Conservation (phyloP, 2,113 vertebrate genomes). For the Clarias batrachus region DNA sequence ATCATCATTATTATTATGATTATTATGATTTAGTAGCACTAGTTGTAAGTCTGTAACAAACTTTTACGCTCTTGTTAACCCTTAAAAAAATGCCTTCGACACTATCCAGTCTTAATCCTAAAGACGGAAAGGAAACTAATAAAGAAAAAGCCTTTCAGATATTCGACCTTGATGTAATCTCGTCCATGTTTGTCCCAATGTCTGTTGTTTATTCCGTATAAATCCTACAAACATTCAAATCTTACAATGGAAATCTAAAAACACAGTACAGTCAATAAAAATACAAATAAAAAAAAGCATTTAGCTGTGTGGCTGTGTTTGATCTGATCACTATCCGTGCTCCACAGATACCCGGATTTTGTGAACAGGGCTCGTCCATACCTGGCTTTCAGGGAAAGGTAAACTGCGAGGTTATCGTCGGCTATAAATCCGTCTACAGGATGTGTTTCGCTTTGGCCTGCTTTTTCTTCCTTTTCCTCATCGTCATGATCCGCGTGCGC, state of each 20-base stretch:
- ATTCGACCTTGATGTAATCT: not conserved
- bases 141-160: not conserved
- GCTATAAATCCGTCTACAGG: conserved; percentile 89
- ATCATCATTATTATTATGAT: too few species aligned
- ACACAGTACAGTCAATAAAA: not conserved
- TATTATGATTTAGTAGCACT: too few species aligned
- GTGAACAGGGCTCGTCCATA: conserved; percentile 57
- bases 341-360: conserved; percentile 80
- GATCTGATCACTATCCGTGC: not conserved
- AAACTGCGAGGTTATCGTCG: conserved; percentile 83
- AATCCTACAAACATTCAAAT: not conserved
- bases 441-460: conserved; percentile 85
- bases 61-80: not conserved
- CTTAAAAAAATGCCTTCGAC: not conserved
- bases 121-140: not conserved
- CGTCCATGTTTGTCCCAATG: not conserved
- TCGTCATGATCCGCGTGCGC: conserved; percentile 83
- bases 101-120: not conserved
- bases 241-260: not conserved
- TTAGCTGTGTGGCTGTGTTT: not conserved
- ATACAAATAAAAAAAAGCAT: not conserved
- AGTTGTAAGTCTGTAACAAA: not conserved
- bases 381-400: conserved; percentile 63
- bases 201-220: not conserved
- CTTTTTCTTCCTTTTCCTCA: conserved; percentile 85